Evolutionary conservation across 2,113 vertebrate species (phyloP), one percentile per base, ranked within the genome.

Genomic region (Sakesphorus luctuosus): DNA sequence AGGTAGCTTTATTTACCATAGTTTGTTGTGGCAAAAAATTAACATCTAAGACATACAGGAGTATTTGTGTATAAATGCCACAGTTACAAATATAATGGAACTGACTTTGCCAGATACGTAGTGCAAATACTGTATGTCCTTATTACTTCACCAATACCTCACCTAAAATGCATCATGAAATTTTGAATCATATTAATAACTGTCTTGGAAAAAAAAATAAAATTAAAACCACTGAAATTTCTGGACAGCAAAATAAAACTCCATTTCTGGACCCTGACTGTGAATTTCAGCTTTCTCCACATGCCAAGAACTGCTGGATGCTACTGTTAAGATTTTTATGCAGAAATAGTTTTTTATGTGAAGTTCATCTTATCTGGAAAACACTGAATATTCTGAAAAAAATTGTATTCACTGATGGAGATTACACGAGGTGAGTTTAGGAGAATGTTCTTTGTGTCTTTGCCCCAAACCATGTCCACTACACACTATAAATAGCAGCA

Each of bases 381-480:
- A 33, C 58, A 63, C 29, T 74, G 58, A 9, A 79, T 77, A 85
- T 59, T 19, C 63, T 62, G 38, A 58, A 53, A 94, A 74, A 40
- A 35, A 81, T 8, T 84, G 29, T 67, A 3, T 61, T 72, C 29
- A 12, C 38, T 72, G 67, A 74, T 6, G 21, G 46, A 88, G 55
- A 58, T 15, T 17, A 79, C 20, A 76, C 0, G 3, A 56, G 75
- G 47, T 55, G 52, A 93, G 86, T 71, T 92, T 52, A 71, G 43
- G 49, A 77, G 67, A 83, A 3, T 15, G 38, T 36, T 83, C 75
- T 88, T 79, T 47, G 11, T 4, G 5, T 55, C 81, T 85, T 91
- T 84, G 85, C 85, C 90, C 63, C 82, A 93, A 94, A 94, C 52
- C 47, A 68, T 4, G 33, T 74, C 75, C 61, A 94, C 55, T 67